Evolutionary conservation across 2,113 vertebrate genomes (phyloP).

Genomic region (Oxygymnocypris stewartii): DNA sequence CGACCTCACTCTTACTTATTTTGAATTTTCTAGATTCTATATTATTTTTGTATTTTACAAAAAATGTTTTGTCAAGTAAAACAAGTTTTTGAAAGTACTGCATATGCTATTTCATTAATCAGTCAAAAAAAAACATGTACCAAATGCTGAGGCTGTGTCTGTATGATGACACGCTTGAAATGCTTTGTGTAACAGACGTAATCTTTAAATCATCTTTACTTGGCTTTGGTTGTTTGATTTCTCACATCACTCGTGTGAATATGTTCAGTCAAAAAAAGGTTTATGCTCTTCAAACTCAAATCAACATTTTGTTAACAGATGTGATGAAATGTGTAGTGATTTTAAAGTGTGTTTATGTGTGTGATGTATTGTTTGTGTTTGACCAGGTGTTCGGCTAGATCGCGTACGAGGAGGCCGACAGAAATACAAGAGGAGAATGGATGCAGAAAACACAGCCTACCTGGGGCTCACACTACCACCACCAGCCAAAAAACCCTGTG

Average conservation of each 20-base stretch:
- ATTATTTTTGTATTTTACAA: too few species aligned
- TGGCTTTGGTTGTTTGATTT: background rate
- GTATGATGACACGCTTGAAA: too few species aligned
- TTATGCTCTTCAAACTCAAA: background rate
- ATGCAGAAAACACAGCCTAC: constrained; percentile 88
- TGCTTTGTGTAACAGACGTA: too few species aligned
- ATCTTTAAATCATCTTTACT: background rate
- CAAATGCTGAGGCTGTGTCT: background rate
- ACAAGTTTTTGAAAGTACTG: background rate
- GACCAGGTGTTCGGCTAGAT: constrained; percentile 92
- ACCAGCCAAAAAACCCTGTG: constrained; percentile 93
- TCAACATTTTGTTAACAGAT: background rate
- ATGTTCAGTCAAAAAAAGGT: background rate
- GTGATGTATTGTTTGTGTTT: constrained; percentile 29
- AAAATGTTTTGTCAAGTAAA: too few species aligned
- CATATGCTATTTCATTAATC: background rate
- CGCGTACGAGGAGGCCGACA: constrained; percentile 96
- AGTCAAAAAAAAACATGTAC: background rate
- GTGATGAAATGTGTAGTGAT: background rate
- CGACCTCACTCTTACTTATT: too few species aligned
- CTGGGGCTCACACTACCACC: constrained; percentile 90
- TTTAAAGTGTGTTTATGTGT: background rate
- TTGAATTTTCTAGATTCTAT: too few species aligned
- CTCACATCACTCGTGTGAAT: background rate
- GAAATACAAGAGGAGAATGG: constrained; percentile 96